A percentile compares a stretch with the other conserved stretches of the same genome.
Evolutionary conservation across 2,113 vertebrate species (phyloP).

Genomic region (Apeltes quadracus): DNA sequence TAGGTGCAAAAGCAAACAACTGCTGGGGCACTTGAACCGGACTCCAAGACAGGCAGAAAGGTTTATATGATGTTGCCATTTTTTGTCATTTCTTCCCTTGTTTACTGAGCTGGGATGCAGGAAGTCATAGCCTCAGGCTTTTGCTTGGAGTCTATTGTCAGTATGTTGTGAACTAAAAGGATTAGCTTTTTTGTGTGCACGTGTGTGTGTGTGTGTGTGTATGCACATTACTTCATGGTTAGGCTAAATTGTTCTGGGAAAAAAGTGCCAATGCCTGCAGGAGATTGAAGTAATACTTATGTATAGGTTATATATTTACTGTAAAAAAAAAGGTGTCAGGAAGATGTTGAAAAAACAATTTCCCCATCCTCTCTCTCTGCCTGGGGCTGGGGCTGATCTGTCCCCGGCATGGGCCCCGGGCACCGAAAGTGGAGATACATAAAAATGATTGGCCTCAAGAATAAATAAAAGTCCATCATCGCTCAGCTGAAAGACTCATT

Average conservation of each 20-base stretch:
- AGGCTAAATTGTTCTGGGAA: constrained; percentile 39
- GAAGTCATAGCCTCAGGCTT: constrained; percentile 40
- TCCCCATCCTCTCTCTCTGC: constrained; percentile 79
- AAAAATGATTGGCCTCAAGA: constrained; percentile 76
- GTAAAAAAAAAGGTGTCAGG: constrained; percentile 44
- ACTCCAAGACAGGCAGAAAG: constrained; percentile 88
- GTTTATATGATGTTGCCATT: constrained; percentile 85
- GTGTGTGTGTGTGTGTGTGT: constrained; percentile 7
- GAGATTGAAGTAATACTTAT: constrained; percentile 48
- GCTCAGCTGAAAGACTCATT: constrained; percentile 86
- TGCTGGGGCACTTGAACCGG: constrained; percentile 85
- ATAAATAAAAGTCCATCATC: constrained; percentile 85
- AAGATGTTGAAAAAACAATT: constrained; percentile 83
- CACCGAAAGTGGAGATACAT: constrained; percentile 75
- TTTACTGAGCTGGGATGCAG: constrained; percentile 48
- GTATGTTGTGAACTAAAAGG: constrained; percentile 46
- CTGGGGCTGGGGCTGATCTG: constrained; percentile 77
- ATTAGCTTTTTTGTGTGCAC: constrained; percentile 47
- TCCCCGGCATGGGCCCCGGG: constrained; percentile 83
- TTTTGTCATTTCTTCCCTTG: constrained; percentile 29
- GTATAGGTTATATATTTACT: constrained; percentile 40
- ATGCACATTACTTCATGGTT: constrained; percentile 30
- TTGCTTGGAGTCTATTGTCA: constrained; percentile 57
- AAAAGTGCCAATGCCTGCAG: constrained; percentile 43
- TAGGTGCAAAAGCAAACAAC: constrained; percentile 88